phyloP scores from a whole-genome alignment of 2,113 vertebrate genomes.

The Casuarius casuarius region DNA sequence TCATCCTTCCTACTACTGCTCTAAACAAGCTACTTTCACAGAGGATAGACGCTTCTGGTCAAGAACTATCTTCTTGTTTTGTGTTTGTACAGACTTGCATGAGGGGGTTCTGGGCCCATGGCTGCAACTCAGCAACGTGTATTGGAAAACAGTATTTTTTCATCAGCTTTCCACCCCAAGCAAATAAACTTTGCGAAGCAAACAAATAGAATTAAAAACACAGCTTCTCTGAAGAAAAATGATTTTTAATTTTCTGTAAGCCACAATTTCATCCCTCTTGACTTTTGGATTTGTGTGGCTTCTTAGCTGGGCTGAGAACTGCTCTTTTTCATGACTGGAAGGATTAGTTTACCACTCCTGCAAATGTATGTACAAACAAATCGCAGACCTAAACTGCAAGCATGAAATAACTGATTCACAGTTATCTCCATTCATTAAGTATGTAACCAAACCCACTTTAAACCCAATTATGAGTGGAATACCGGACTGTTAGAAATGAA shows the following conservation, averaged over 20 bases:
- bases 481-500: neutral
- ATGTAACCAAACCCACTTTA: neutral
- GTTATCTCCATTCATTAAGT: neutral
- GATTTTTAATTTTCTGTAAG: neutral
- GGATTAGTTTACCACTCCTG: neutral
- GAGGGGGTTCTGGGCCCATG: neutral
- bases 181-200: neutral
- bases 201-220: neutral
- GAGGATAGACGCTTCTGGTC: neutral
- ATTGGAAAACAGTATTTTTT: neutral
- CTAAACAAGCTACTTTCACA: neutral
- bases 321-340: neutral
- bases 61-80: neutral
- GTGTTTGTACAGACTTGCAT: neutral
- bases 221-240: neutral
- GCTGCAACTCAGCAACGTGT: neutral
- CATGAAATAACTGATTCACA: neutral
- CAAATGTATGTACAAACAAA: neutral
- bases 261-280: neutral
- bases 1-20: neutral
- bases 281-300: neutral
- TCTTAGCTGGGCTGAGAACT: neutral
- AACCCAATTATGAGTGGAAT: neutral
- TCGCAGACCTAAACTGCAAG: neutral
- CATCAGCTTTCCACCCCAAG: neutral